phyloP scores from a whole-genome alignment of 1,140 invertebrate genomes.

The Episyrphus balteatus region DNA sequence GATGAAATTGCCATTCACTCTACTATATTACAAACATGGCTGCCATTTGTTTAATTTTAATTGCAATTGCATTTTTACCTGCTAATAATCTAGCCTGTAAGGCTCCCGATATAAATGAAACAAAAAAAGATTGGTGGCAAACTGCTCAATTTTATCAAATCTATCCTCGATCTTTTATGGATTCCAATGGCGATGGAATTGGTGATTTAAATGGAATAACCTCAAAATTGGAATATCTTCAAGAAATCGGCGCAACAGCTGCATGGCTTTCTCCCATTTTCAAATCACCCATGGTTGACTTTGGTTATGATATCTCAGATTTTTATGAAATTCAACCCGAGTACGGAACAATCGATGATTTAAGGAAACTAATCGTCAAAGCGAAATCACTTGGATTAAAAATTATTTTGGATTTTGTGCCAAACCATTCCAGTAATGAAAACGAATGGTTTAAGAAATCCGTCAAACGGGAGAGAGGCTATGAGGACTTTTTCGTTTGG shows the following conservation, averaged over 20 bases:
- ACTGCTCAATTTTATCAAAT: slow-evolving; percentile 59
- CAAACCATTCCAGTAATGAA: slow-evolving; percentile 66
- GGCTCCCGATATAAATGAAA: no score
- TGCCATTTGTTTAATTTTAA: no score
- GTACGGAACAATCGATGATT: slow-evolving; percentile 57
- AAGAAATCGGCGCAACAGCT: slow-evolving; percentile 6
- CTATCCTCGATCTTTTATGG: slow-evolving; percentile 62
- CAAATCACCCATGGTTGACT: slow-evolving; percentile 36
- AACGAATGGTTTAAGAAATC: slow-evolving; percentile 67
- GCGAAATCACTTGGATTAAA: slow-evolving; percentile 45
- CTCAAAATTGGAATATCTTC: slow-evolving; percentile 5
- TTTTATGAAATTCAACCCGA: slow-evolving; percentile 46
- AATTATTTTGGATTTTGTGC: slow-evolving; percentile 69
- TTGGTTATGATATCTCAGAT: slow-evolving; percentile 52
- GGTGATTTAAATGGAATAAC: slow-evolving; percentile 48
- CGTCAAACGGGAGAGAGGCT: slow-evolving; percentile 42
- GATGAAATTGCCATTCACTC: no score
- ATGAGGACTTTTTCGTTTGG: slow-evolving; percentile 66
- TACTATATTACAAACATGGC: no score
- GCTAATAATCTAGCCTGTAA: no score
- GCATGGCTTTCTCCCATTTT: slow-evolving; percentile 9
- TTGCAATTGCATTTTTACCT: no score
- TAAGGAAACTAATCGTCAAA: slow-evolving; percentile 46
- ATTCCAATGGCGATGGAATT: slow-evolving; percentile 58
- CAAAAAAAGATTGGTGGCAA: slow-evolving; percentile 51